Evolutionary conservation across 2,113 vertebrate genomes (phyloP).

Genomic region (Tichodroma muraria): DNA sequence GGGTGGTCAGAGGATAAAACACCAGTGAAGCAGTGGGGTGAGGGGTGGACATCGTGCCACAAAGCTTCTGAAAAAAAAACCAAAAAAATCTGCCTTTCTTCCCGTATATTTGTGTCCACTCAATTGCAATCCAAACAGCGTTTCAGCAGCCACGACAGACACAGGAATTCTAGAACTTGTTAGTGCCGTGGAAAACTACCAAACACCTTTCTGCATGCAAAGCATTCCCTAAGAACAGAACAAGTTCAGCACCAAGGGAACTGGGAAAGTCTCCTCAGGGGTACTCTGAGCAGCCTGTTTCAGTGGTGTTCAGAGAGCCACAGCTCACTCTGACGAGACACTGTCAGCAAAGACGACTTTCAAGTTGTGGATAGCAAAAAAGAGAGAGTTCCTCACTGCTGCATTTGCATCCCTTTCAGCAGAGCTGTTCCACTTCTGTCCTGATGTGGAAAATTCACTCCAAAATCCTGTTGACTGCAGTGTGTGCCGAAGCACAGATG

Average conservation of each 20-base stretch:
- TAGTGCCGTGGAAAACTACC: not conserved
- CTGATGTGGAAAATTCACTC: not conserved
- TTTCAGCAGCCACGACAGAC: not conserved
- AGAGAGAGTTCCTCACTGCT: not conserved
- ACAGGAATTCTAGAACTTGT: not conserved
- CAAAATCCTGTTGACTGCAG: not conserved
- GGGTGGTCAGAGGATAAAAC: not conserved
- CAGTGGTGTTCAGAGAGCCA: not conserved
- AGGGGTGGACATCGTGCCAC: not conserved
- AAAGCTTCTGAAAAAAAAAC: not conserved
- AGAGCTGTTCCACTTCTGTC: not conserved
- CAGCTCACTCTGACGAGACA: not conserved
- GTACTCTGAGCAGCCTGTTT: not conserved
- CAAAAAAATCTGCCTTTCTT: not conserved
- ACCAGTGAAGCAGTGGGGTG: not conserved
- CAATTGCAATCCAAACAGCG: not conserved
- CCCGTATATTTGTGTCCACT: not conserved
- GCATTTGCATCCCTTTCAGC: not conserved
- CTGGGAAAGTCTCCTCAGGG: not conserved
- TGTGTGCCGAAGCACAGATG: not conserved
- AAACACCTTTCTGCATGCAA: not conserved
- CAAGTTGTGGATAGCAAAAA: not conserved
- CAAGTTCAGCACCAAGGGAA: not conserved
- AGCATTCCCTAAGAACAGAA: not conserved
- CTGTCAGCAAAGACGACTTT: not conserved